Percentiles rank a stretch among this genome's conserved stretches.
phyloP scores from a whole-genome alignment of 2,888 invertebrate genomes.

The Nebria brevicollis region DNA sequence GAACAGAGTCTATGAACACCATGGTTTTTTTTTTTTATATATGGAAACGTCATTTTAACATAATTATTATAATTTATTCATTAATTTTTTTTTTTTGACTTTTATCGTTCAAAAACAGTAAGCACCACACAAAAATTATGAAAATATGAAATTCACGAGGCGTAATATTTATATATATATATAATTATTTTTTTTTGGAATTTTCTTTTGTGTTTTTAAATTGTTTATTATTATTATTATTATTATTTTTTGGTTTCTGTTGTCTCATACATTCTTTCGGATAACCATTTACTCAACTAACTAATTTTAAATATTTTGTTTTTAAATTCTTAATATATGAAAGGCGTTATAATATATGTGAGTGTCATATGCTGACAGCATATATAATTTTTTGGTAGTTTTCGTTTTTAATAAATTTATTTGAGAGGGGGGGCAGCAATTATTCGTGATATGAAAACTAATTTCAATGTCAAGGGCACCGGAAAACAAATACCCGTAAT shows the following conservation, averaged over 20 bases:
- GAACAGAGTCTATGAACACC: constrained; percentile 32
- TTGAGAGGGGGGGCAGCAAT: constrained; percentile 30
- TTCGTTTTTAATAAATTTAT: background rate
- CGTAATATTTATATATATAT: constrained; percentile 1
- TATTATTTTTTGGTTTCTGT: background rate
- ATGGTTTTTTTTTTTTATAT: constrained; percentile 32
- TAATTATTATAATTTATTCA: background rate
- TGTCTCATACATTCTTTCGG: background rate
- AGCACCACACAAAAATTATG: constrained; percentile 45
- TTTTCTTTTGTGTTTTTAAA: background rate
- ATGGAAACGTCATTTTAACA: constrained; percentile 4
- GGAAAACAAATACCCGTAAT: constrained; percentile 22
- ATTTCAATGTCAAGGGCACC: constrained; percentile 14
- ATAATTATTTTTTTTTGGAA: background rate
- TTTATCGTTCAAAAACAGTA: constrained; percentile 10
- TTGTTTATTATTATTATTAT: background rate
- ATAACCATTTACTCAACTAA: background rate
- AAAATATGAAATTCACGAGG: constrained; percentile 40
- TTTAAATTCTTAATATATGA: background rate
- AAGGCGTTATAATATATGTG: constrained; percentile 1
- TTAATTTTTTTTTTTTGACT: background rate
- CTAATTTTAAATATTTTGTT: background rate
- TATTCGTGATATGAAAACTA: constrained; percentile 40
- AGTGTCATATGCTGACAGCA: background rate
- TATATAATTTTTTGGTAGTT: background rate